These are phyloP conservation scores for Drosophila paucipuncta DNA, from an alignment of 2,888 invertebrate species.

Conservation along the genomic window DNA sequence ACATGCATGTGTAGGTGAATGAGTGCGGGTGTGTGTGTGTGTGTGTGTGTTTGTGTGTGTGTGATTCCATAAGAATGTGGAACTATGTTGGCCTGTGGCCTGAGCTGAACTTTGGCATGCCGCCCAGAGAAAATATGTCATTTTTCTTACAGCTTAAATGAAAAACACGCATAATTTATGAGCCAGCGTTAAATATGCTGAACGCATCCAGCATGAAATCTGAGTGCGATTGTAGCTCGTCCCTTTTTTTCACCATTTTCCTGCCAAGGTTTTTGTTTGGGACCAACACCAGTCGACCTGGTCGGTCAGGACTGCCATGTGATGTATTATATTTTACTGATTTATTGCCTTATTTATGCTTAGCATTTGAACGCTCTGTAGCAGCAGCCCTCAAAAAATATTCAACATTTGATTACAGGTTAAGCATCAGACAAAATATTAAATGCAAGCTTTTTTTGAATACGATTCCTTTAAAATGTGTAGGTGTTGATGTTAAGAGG, in stretches of 20 bases:
- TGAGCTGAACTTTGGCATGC: conserved; percentile 40
- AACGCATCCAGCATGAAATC: conserved; percentile 61
- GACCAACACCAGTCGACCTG: conserved; percentile 10
- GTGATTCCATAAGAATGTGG: conserved; percentile 18
- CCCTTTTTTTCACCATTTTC: not conserved
- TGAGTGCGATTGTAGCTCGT: conserved; percentile 23
- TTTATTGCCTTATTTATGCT: conserved; percentile 74
- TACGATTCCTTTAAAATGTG: not conserved
- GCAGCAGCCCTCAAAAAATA: conserved; percentile 38
- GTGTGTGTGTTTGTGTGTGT: conserved; percentile 11
- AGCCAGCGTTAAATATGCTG: conserved; percentile 34
- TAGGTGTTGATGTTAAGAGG: not conserved
- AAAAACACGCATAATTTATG: conserved; percentile 74
- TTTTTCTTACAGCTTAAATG: conserved; percentile 61
- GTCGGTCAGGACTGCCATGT: conserved; percentile 49
- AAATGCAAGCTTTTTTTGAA: not conserved
- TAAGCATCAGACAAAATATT: conserved; percentile 10
- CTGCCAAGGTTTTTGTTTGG: conserved; percentile 12
- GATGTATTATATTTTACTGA: conserved; percentile 78
- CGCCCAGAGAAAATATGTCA: conserved; percentile 74
- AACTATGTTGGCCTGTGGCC: conserved; percentile 49
- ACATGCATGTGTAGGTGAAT: not conserved
- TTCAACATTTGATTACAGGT: conserved; percentile 62
- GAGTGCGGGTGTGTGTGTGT: not conserved
- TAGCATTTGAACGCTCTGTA: conserved; percentile 49